Evolutionary conservation across 2,888 invertebrate species (phyloP), one percentile per base, ranked within the genome.

Genomic region (Tipula helvola): DNA sequence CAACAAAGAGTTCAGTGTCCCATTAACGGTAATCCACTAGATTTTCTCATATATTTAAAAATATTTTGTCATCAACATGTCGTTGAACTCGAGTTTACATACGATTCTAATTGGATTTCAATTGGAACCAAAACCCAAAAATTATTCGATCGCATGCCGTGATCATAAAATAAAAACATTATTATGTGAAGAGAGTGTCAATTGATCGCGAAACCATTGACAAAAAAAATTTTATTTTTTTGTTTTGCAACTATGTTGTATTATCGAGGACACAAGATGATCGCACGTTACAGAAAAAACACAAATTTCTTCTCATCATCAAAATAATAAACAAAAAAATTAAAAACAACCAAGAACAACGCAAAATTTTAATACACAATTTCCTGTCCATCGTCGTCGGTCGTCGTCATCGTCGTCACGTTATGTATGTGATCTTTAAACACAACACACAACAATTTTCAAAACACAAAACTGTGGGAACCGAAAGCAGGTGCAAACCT

Each of bases 401-500:
- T 28, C 71, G 71, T 71, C 71, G 71, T 71, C 52, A 52, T 52
- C 71, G 71, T 71, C 71, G 71, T 71, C 18, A 71, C 71, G 71
- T 71, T 71, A 71, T 71, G 71, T 71, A 71, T 84, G 39, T 41
- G 84, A 84, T 84, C 84, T 84, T 84, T 39, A 84, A 84, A 16
- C 36, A 84, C 41, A 83, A 83, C 83, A 36, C 36, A 83, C 36
- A 71, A 84, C 36, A 84, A 84, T 39, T 84, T 84, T 84, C 84
- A 84, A 71, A 71, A 84, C 84, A 84, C 39, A 84, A 84, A 85
- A 85, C 85, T 85, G 85, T 85, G 85, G 85, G 85, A 85, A 85
- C 85, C 42, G 42, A 85, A 85, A 18, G 85, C 85, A 85, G 85
- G 85, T 85, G 85, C 84, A 84, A 84, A 84, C 41, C 36, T 71